Percentiles rank a stretch among this genome's conserved stretches.
phyloP scores from a whole-genome alignment of 2,113 vertebrate species.

The Carassius carassius region DNA sequence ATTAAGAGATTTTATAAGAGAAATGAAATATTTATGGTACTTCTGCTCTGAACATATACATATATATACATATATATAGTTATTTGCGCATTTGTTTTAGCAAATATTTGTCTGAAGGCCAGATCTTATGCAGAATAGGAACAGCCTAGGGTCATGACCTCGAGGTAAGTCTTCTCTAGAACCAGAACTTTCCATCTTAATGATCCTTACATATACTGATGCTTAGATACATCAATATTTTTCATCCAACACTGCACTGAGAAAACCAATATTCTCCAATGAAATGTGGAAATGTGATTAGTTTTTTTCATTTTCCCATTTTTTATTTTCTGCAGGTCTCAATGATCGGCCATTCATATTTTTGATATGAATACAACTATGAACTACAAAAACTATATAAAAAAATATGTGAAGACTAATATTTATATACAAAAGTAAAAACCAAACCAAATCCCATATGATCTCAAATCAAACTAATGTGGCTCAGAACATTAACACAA shows the following conservation, averaged over 20 bases:
- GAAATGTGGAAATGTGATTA: neutral
- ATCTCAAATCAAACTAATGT: neutral
- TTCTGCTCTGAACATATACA: neutral
- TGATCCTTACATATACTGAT: too few relatives aligned
- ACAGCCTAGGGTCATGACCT: too few relatives aligned
- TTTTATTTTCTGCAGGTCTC: neutral
- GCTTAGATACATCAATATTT: too few relatives aligned
- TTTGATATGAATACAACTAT: neutral
- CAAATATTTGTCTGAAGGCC: too few relatives aligned
- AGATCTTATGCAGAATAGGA: too few relatives aligned
- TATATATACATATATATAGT: too few relatives aligned
- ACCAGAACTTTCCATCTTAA: too few relatives aligned
- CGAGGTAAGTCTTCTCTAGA: too few relatives aligned
- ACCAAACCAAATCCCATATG: too few relatives aligned
- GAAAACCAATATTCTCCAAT: neutral
- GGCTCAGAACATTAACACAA: conserved; percentile 35
- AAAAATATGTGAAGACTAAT: conserved; percentile 5
- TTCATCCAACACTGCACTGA: too few relatives aligned
- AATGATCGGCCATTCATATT: neutral
- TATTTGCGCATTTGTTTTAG: too few relatives aligned
- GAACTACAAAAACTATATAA: neutral
- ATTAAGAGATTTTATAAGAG: neutral
- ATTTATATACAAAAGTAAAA: conserved; percentile 41
- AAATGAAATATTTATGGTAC: neutral
- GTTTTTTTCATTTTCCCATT: neutral